Evolutionary conservation across 2,888 invertebrate species (phyloP).

Genomic region (Dynastes grantii): DNA sequence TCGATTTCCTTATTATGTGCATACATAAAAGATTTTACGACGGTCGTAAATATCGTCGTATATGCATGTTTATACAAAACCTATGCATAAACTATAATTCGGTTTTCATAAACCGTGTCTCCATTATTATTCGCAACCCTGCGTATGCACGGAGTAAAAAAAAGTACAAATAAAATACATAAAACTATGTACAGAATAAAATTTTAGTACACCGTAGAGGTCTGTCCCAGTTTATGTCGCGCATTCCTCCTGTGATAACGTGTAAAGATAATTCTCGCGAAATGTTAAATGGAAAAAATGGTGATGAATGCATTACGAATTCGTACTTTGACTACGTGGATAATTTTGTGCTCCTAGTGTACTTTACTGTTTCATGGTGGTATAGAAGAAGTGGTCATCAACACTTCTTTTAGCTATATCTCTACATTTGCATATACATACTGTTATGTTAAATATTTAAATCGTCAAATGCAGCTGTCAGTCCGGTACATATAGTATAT

Average conservation of each 20-base stretch:
- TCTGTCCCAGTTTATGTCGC: constrained; percentile 20
- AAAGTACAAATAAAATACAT: constrained; percentile 15
- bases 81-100: constrained; percentile 40
- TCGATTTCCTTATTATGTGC: constrained; percentile 49
- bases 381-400: too few relatives aligned
- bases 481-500: too few relatives aligned
- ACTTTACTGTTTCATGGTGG: too few relatives aligned
- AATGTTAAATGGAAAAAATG: constrained; percentile 24
- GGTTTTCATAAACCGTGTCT: constrained; percentile 35
- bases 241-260: constrained; percentile 15
- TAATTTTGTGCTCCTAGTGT: neutral
- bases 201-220: constrained; percentile 16
- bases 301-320: constrained; percentile 27
- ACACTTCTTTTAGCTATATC: too few relatives aligned
- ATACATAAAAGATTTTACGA: constrained; percentile 48
- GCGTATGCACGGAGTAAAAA: constrained; percentile 12
- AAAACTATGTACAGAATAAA: constrained; percentile 15
- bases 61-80: constrained; percentile 37
- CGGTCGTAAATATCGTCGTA: constrained; percentile 45
- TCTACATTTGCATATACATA: too few relatives aligned
- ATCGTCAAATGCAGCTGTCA: too few relatives aligned
- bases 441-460: too few relatives aligned
- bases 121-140: constrained; percentile 30
- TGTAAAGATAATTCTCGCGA: constrained; percentile 2
- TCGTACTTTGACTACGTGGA: neutral